These are phyloP conservation scores for Polyergus mexicanus DNA, from an alignment of 1,140 invertebrate genomes.

Conservation along the genomic window DNA sequence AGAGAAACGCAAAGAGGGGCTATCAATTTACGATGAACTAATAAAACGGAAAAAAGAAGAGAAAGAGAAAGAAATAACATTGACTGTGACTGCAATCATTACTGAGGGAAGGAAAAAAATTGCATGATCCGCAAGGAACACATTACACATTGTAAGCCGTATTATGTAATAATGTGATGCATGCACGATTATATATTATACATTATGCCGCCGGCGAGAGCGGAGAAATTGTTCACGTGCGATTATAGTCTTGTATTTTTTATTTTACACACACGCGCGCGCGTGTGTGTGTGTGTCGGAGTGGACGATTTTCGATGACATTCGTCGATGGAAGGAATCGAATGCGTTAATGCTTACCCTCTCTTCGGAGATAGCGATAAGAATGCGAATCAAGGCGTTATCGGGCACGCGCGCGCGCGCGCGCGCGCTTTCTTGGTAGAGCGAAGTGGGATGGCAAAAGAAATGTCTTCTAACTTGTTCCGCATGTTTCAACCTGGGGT, in stretches of 20 bases:
- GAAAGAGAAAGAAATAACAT: constrained; percentile 67
- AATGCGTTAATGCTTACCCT: neutral
- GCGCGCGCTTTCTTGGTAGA: constrained; percentile 19
- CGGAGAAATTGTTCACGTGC: constrained; percentile 65
- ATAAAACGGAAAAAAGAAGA: constrained; percentile 7
- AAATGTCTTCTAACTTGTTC: constrained; percentile 77
- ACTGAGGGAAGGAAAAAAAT: constrained; percentile 75
- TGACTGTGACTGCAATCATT: constrained; percentile 86
- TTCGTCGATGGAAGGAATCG: constrained; percentile 8
- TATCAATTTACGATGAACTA: constrained; percentile 47
- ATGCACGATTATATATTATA: constrained; percentile 21
- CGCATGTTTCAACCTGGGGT: constrained; percentile 69
- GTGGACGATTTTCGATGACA: constrained; percentile 8
- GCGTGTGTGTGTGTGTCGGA: constrained; percentile 23
- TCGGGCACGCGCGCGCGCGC: constrained; percentile 10
- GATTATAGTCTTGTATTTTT: constrained; percentile 62
- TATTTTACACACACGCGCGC: constrained; percentile 24
- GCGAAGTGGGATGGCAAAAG: constrained; percentile 78
- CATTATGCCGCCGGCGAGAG: neutral
- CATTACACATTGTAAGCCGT: constrained; percentile 59
- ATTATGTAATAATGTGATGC: constrained; percentile 42
- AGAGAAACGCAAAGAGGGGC: constrained; percentile 61
- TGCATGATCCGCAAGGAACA: constrained; percentile 62
- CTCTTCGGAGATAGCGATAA: too few species aligned
- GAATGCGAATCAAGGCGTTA: too few species aligned